Evolutionary conservation across 2,888 invertebrate species (phyloP), one percentile per base, ranked within the genome.

Genomic region (Cataglyphis livida): DNA sequence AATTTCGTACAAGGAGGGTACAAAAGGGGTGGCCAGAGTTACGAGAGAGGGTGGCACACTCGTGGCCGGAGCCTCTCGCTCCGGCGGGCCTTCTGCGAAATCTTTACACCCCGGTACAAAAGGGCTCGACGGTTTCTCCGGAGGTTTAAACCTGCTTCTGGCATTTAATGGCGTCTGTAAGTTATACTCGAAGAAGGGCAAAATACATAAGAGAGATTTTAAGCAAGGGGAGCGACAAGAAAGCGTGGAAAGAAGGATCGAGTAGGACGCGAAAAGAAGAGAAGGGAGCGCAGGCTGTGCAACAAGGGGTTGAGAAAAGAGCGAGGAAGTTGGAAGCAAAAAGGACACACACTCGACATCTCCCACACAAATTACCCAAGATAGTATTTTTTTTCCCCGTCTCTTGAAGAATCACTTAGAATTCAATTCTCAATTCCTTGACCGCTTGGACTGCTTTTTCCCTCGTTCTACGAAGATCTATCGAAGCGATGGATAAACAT

Each of bases 341-440:
- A 89, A 85, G 87, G 87, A 90, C 90, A 88, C 90, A 88, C 92
- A 92, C 90, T 91, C 84, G 92, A 83, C 85, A 70, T 85, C 89
- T 93, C 93, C 90, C 92, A 93, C 91, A 92, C 91, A 92, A 93
- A 93, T 93, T 92, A 93, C 91, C 87, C 82, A 87, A 85, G 89
- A 88, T 85, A 89, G 83, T 83, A 82, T 83, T 82, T 84, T 82
- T 84, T 74, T 79, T 71, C 84, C 87, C 86, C 87, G 85, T 90
- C 89, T 90, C 89, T 87, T 90, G 87, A 90, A 91, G 91, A 92
- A 93, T 92, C 92, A 91, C 90, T 91, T 90, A 89, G 89, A 89
- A 90, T 91, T 92, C 89, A 89, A 87, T 89, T 90, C 91, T 91
- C 91, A 90, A 90, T 92, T 91, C 91, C 89, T 83, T 84, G 82